Evolutionary conservation across 2,888 invertebrate genomes (phyloP).

Genomic region (Oeneis ivallda): DNA sequence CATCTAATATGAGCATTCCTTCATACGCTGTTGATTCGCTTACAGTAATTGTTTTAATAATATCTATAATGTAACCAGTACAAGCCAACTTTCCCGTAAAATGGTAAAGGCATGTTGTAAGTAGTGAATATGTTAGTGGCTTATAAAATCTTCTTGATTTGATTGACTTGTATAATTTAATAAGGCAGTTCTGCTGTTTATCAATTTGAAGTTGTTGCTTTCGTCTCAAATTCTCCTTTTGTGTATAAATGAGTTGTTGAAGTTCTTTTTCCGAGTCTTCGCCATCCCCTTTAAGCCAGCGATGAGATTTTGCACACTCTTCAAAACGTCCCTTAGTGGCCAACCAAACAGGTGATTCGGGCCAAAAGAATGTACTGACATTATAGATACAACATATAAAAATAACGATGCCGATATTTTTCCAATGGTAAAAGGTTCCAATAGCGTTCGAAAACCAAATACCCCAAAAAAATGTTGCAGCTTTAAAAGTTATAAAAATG

Average conservation of each 20-base stretch:
- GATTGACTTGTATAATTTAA: slow-evolving; percentile 8
- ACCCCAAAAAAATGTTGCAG: slow-evolving; percentile 46
- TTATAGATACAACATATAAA: slow-evolving; percentile 18
- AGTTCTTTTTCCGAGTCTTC: slow-evolving; percentile 38
- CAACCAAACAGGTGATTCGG: slow-evolving; percentile 26
- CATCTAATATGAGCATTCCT: slow-evolving; percentile 42
- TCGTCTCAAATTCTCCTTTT: slow-evolving; percentile 35
- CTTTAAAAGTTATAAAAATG: slow-evolving; percentile 46
- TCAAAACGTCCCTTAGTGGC: slow-evolving; percentile 31
- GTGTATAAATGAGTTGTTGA: slow-evolving; percentile 5
- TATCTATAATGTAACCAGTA: slow-evolving; percentile 40
- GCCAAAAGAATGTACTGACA: slow-evolving; percentile 25
- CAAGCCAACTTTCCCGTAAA: slow-evolving; percentile 41
- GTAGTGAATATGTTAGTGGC: slow-evolving; percentile 21
- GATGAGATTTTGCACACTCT: slow-evolving; percentile 35
- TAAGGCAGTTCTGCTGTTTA: slow-evolving; percentile 16
- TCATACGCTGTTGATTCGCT: slow-evolving; percentile 38
- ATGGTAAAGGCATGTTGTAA: slow-evolving; percentile 30
- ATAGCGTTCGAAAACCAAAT: slow-evolving; percentile 49
- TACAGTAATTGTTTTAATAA: slow-evolving; percentile 38
- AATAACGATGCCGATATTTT: slow-evolving; percentile 37
- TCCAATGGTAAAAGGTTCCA: slow-evolving; percentile 45
- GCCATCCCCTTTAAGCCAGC: slow-evolving; percentile 39
- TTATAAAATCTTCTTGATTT: slow-evolving; percentile 31
- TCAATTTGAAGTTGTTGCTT: slow-evolving; percentile 39